These are phyloP conservation scores for Gavia stellata DNA, from an alignment of 2,113 vertebrate species.

Conservation along the genomic window DNA sequence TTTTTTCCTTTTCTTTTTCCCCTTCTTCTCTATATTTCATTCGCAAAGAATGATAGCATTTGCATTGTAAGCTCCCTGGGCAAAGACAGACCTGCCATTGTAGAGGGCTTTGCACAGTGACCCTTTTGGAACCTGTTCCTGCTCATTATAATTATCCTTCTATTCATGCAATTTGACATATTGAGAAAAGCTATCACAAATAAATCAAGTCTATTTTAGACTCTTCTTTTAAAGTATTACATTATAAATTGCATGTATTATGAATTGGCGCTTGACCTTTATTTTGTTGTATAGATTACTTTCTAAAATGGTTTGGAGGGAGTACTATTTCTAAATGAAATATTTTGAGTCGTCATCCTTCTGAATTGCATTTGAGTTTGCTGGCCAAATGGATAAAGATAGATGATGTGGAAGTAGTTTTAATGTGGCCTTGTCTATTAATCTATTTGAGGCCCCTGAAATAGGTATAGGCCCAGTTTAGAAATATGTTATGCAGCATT, in stretches of 20 bases:
- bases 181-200: neutral
- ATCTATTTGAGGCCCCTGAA: neutral
- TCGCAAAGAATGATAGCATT: neutral
- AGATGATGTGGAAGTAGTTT: neutral
- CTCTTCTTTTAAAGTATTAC: neutral
- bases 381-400: neutral
- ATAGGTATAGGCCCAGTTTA: neutral
- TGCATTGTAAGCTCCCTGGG: neutral
- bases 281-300: neutral
- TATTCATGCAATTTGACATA: neutral
- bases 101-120: neutral
- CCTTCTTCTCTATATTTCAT: neutral
- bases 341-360: neutral
- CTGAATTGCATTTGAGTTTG: neutral
- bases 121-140: neutral
- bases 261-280: conserved; percentile 14
- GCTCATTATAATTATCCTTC: neutral
- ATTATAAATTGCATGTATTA: neutral
- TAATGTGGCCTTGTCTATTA: neutral
- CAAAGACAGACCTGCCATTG: neutral
- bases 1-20: neutral
- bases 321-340: neutral
- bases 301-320: conserved; percentile 11
- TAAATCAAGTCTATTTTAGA: neutral
- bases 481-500: neutral